Percentiles rank a stretch among this genome's conserved stretches.
phyloP scores from a whole-genome alignment of 2,113 vertebrate genomes.

The Pteruthius melanotis region DNA sequence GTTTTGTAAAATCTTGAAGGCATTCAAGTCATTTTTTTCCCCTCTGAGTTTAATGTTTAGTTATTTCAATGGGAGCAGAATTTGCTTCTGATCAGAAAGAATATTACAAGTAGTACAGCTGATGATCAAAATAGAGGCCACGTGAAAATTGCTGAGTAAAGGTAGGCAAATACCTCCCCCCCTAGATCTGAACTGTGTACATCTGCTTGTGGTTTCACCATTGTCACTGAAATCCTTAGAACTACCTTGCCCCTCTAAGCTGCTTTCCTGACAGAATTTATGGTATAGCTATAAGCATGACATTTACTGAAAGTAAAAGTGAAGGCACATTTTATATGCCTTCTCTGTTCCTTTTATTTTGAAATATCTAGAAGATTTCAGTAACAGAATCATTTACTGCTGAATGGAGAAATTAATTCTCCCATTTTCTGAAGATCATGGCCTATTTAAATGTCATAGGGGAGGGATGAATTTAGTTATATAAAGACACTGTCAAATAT shows the following conservation, averaged over 20 bases:
- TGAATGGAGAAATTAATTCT: background rate
- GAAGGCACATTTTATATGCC: background rate
- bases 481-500: background rate
- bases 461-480: background rate
- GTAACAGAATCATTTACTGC: background rate
- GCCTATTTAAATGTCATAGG: background rate
- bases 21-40: background rate
- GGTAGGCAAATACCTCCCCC: background rate
- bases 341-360: background rate
- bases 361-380: background rate
- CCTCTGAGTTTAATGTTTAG: background rate
- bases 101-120: background rate
- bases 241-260: background rate
- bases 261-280: background rate
- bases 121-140: background rate
- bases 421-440: background rate
- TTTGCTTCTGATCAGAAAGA: background rate
- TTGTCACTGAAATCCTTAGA: background rate
- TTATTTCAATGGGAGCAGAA: background rate
- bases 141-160: background rate
- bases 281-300: background rate
- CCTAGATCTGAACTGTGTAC: background rate
- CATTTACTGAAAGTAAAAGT: background rate
- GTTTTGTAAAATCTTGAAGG: background rate
- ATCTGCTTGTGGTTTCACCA: background rate